phyloP scores from a whole-genome alignment of 2,888 invertebrate genomes.

The Stenotaenia linearis region DNA sequence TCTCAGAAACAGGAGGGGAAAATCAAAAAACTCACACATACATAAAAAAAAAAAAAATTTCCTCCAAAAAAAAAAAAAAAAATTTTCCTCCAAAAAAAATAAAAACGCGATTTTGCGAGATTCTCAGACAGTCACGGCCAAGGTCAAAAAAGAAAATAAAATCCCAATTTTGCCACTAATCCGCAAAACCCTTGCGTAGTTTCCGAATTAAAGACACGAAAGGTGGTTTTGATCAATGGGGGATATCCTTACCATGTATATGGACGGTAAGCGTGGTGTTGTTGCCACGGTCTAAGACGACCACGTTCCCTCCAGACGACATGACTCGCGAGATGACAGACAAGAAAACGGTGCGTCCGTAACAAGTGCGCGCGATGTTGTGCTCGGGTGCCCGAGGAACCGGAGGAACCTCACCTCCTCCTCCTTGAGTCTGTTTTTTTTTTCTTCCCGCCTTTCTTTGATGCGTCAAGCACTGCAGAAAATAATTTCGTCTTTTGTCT shows the following conservation, averaged over 20 bases:
- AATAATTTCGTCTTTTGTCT: neutral
- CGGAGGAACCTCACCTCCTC: neutral
- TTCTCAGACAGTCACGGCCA: neutral
- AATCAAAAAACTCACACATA: neutral
- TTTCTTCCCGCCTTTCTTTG: neutral
- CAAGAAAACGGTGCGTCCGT: neutral
- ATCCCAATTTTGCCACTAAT: too few species aligned
- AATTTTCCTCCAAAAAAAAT: neutral
- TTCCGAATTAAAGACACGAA: conserved; percentile 30
- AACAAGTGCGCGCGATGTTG: neutral
- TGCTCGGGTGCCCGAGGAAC: neutral
- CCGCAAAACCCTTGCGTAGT: neutral
- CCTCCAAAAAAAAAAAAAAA: neutral
- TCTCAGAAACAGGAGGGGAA: neutral
- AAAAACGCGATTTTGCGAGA: neutral
- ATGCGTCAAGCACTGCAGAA: neutral
- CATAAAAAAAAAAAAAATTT: neutral
- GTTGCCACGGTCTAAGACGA: conserved; percentile 89
- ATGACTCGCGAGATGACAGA: conserved; percentile 8
- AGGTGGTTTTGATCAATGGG: neutral
- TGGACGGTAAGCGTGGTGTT: conserved; percentile 95
- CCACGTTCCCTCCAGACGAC: conserved; percentile 60
- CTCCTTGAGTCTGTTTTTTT: neutral
- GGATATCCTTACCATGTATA: conserved; percentile 78
- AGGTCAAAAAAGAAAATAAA: neutral